A percentile compares a stretch with the other conserved stretches of the same genome.
Evolutionary conservation across 2,888 invertebrate genomes (phyloP).

Genomic region (Yponomeuta evonymella): DNA sequence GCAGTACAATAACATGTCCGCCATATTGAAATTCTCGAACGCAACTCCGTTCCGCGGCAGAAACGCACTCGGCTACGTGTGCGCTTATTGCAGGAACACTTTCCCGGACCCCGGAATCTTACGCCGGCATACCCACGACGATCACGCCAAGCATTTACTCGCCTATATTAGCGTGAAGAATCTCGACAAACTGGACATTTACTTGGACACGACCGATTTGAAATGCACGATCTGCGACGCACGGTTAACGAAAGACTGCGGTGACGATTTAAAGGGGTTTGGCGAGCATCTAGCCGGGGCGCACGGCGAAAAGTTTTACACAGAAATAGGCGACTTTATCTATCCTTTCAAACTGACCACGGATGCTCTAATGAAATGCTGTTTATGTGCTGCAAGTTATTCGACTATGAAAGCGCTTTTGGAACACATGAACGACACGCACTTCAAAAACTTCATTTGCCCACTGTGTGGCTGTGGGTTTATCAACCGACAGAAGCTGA

Average conservation of each 20-base stretch:
- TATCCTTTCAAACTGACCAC: not conserved
- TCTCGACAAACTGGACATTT: not conserved
- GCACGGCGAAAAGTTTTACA: slow-evolving; percentile 44
- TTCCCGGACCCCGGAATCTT: slow-evolving; percentile 8
- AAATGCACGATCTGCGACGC: slow-evolving; percentile 14
- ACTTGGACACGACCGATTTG: slow-evolving; percentile 7
- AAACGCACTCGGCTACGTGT: not conserved
- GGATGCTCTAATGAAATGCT: not conserved
- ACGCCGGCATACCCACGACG: not conserved
- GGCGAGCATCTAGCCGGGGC: slow-evolving; percentile 48
- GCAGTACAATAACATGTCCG: not conserved
- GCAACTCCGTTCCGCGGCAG: slow-evolving; percentile 13
- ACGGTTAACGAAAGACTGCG: no score
- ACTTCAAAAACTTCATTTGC: slow-evolving; percentile 4
- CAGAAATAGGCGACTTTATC: slow-evolving; percentile 4
- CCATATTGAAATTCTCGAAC: slow-evolving; percentile 13
- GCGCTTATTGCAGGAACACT: not conserved
- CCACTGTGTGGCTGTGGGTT: slow-evolving; percentile 1
- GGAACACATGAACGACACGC: slow-evolving; percentile 1
- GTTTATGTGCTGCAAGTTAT: not conserved
- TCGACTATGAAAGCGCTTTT: not conserved
- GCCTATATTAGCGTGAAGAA: not conserved
- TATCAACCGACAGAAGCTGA: not conserved
- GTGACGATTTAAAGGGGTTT: not conserved
- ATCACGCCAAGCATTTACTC: not conserved